Evolutionary conservation across 1,140 invertebrate genomes (phyloP), one percentile per base, ranked within the genome.

Genomic region (Diorhabda carinulata): DNA sequence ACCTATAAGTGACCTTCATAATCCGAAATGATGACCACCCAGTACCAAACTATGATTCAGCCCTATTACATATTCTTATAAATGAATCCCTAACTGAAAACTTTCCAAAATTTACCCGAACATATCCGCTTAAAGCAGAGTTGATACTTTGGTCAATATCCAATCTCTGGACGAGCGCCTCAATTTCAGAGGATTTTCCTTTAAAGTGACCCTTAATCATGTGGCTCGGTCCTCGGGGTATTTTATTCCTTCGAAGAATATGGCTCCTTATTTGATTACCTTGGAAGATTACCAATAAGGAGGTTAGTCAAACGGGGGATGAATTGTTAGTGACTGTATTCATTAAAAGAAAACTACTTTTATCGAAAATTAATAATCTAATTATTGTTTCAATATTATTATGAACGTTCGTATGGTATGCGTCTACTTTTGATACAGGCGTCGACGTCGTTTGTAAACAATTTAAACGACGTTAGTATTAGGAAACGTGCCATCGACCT

Each of bases 131-230:
- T 72, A 64, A 72, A 72, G 71, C 71, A 60, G 68, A 66, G 45
- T 69, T 66, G 70, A 72, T 73, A 68, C 70, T 69, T 66, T 70
- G 74, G 72, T 75, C 74, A 75, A 75, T 75, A 75, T 75, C 74
- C 74, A 75, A 75, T 75, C 74, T 75, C 74, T 75, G 71, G 71
- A 72, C 72, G 72, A 75, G 73, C 68, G 72, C 70, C 72, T 75
- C 74, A 73, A 75, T 75, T 52, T 72, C 74, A 72, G 65, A 60
- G 74, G 74, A 75, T 75, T 75, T 62, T 73, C 65, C 65, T 73
- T 73, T 70, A 68, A 65, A 68, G 70, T 72, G 70, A 71, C 70
- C 72, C 68, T 72, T 69, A 73, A 60, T 73, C 71, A 65, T 68
- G 72, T 69, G 65, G 64, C 61, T 25, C 64, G 68, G 61, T 66